Percentiles rank a stretch among this genome's conserved stretches.
phyloP scores from a whole-genome alignment of 2,888 invertebrate genomes.

The Eristalis pertinax region DNA sequence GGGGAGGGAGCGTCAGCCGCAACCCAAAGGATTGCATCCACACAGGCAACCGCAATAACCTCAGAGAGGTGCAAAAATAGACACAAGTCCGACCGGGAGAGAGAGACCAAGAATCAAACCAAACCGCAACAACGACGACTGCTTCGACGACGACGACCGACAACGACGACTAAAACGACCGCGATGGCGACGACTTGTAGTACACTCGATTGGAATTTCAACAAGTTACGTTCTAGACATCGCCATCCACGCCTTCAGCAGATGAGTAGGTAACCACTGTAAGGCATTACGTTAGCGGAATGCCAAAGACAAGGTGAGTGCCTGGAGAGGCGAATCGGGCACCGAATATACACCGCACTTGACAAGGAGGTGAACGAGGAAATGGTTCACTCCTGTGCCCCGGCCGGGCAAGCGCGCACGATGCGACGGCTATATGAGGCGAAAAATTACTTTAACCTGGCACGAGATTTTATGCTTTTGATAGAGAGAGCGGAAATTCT shows the following conservation, averaged over 20 bases:
- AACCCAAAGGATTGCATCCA: conserved; percentile 59
- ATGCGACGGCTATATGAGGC: background rate
- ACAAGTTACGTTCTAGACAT: conserved; percentile 71
- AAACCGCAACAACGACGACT: conserved; percentile 9
- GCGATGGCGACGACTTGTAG: conserved; percentile 65
- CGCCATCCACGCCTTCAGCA: conserved; percentile 61
- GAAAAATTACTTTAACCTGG: conserved; percentile 47
- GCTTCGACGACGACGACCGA: conserved; percentile 2
- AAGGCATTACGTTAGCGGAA: conserved; percentile 57
- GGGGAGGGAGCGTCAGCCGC: conserved; percentile 4
- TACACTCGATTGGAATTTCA: conserved; percentile 71
- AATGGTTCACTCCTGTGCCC: conserved; percentile 48
- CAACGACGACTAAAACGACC: conserved; percentile 11
- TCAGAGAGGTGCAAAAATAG: conserved; percentile 70
- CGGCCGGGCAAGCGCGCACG: background rate
- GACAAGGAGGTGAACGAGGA: conserved; percentile 58
- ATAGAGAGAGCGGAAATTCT: conserved; percentile 53
- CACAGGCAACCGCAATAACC: conserved; percentile 30
- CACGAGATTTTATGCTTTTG: conserved; percentile 45
- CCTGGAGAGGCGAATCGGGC: background rate
- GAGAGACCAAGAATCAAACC: conserved; percentile 12
- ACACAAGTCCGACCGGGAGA: conserved; percentile 43
- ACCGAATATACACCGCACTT: conserved; percentile 20
- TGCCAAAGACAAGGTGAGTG: conserved; percentile 58
- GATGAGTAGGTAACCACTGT: conserved; percentile 59